These are phyloP conservation scores for Eupithecia dodoneata DNA, from an alignment of 2,888 invertebrate genomes.

Conservation along the genomic window DNA sequence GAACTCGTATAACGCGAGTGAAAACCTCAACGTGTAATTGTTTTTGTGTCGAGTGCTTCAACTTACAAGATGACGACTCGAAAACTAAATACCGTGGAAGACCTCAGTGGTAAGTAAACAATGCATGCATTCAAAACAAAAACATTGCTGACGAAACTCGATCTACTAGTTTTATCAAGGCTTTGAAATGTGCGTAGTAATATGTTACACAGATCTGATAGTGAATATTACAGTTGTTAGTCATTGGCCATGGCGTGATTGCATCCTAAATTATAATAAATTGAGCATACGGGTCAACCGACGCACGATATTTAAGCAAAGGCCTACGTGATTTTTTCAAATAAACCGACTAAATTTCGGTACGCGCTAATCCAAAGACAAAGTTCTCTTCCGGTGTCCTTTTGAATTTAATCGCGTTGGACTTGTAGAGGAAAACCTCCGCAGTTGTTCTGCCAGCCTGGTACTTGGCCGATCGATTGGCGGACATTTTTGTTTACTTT, in stretches of 20 bases:
- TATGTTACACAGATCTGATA: background rate
- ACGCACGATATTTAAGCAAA: background rate
- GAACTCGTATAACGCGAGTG: constrained; percentile 31
- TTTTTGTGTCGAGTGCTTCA: constrained; percentile 36
- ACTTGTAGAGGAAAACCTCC: constrained; percentile 54
- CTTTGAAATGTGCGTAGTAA: constrained; percentile 36
- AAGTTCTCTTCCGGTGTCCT: constrained; percentile 10
- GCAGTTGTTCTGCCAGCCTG: constrained; percentile 52
- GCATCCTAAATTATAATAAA: background rate
- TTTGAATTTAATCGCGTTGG: constrained; percentile 52
- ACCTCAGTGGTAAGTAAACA: constrained; percentile 80
- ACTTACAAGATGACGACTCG: constrained; percentile 70
- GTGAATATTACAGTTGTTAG: background rate
- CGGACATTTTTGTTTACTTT: constrained; percentile 47
- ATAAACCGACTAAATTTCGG: constrained; percentile 28
- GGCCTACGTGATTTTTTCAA: constrained; percentile 25
- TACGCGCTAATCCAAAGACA: background rate
- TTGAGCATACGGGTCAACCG: background rate
- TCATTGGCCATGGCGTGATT: background rate
- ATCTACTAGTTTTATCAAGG: constrained; percentile 53
- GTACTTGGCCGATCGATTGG: constrained; percentile 60
- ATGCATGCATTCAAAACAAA: constrained; percentile 56
- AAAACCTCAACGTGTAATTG: constrained; percentile 18
- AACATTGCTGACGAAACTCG: constrained; percentile 59
- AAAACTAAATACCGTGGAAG: constrained; percentile 80